Conservation (phyloP, 2,888 invertebrate genomes). For the Mythimna albipuncta region DNA sequence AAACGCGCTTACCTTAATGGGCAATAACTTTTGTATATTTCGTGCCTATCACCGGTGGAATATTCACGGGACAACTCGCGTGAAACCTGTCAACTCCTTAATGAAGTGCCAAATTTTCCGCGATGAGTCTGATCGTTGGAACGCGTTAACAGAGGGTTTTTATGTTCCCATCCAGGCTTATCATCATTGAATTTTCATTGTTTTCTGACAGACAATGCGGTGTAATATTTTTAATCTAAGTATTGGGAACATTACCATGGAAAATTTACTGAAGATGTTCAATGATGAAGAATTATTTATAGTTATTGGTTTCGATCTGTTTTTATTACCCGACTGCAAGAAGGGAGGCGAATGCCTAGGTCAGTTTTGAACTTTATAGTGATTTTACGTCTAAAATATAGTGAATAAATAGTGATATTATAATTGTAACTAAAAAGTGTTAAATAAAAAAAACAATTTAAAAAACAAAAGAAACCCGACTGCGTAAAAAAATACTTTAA, state of each 20-base stretch:
- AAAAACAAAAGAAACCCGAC: too few relatives aligned
- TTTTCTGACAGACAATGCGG: neutral
- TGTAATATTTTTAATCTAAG: neutral
- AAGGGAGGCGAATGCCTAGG: too few relatives aligned
- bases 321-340: too few relatives aligned
- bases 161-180: neutral
- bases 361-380: too few relatives aligned
- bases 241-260: neutral
- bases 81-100: slow-evolving; percentile 12
- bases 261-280: too few relatives aligned
- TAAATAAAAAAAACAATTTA: too few relatives aligned
- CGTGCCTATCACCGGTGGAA: slow-evolving; percentile 19
- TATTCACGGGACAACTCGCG: neutral
- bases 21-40: slow-evolving; percentile 62
- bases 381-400: too few relatives aligned
- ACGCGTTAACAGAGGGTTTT: slow-evolving; percentile 6
- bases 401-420: too few relatives aligned
- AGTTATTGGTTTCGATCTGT: too few relatives aligned
- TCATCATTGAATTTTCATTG: slow-evolving; percentile 5
- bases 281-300: too few relatives aligned
- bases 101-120: slow-evolving; percentile 23
- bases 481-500: too few relatives aligned
- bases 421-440: too few relatives aligned
- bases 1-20: slow-evolving; percentile 73
- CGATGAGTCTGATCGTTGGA: slow-evolving; percentile 1